Percentiles rank a stretch among this genome's conserved stretches.
Conservation (phyloP, 2,113 vertebrate genomes). For the Brienomyrus longianalis region DNA sequence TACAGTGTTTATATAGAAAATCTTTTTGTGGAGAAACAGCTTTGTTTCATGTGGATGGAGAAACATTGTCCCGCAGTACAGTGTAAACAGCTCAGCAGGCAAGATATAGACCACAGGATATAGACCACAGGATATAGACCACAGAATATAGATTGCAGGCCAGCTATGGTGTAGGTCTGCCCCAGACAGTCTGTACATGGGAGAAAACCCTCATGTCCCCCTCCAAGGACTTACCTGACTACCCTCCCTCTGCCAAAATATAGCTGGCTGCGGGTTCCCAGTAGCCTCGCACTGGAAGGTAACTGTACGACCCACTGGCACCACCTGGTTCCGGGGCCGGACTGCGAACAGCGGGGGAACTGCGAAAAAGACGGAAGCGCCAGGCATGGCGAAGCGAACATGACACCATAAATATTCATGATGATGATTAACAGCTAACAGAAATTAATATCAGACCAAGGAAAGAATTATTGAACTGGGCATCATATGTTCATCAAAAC, state of each 20-base stretch:
- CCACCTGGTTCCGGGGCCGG: constrained; percentile 91
- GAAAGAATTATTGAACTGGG: constrained; percentile 5
- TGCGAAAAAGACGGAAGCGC: constrained; percentile 41
- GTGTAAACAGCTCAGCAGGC: neutral
- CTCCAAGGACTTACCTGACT: constrained; percentile 75
- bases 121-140: neutral
- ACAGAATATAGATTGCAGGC: neutral
- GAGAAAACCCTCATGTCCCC: neutral
- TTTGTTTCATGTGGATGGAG: neutral
- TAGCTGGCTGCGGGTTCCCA: constrained; percentile 94
- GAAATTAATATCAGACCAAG: constrained; percentile 17
- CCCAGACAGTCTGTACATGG: neutral
- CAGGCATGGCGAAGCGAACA: neutral
- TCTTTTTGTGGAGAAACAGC: neutral
- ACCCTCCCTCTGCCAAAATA: constrained; percentile 95
- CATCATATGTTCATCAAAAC: constrained; percentile 12
- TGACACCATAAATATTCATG: neutral
- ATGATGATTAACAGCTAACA: neutral
- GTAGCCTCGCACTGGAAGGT: constrained; percentile 97
- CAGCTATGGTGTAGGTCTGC: neutral
- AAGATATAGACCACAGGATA: neutral
- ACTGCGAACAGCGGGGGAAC: constrained; percentile 92
- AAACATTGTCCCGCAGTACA: neutral
- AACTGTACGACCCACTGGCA: constrained; percentile 85
- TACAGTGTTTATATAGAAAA: neutral